Conservation (phyloP, 1,140 invertebrate species). For the Pseudomyrmex cubaensis region DNA sequence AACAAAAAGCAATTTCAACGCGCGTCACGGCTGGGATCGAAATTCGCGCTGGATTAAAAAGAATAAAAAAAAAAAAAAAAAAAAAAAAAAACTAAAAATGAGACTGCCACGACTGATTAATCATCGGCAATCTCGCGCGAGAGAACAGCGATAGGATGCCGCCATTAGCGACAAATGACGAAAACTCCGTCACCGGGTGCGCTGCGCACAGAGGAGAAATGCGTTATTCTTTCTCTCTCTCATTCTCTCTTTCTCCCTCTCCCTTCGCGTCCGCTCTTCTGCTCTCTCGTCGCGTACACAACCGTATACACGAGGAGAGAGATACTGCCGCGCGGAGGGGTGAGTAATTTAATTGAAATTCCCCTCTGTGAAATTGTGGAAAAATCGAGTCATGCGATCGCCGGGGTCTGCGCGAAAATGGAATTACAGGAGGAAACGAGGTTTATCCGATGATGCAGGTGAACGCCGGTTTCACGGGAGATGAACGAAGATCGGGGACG, state of each 20-base stretch:
- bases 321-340: constrained; percentile 48
- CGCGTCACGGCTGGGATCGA: constrained; percentile 44
- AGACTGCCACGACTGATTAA: constrained; percentile 80
- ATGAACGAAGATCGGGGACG: constrained; percentile 60
- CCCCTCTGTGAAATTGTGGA: constrained; percentile 78
- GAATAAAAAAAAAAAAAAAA: constrained; percentile 41
- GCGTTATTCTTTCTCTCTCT: constrained; percentile 59
- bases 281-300: constrained; percentile 18
- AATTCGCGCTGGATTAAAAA: constrained; percentile 40
- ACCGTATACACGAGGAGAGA: constrained; percentile 15
- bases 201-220: constrained; percentile 23
- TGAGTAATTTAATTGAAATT: constrained; percentile 83
- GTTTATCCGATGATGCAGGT: constrained; percentile 80
- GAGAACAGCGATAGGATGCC: constrained; percentile 76
- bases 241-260: constrained; percentile 17
- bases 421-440: constrained; percentile 81
- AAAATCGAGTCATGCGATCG: constrained; percentile 83
- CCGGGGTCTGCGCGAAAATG: constrained; percentile 79
- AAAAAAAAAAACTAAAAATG: constrained; percentile 73
- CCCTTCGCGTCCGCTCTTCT: constrained; percentile 66
- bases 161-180: constrained; percentile 80
- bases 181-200: constrained; percentile 77
- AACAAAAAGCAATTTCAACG: constrained; percentile 60
- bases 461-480: constrained; percentile 71
- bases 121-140: constrained; percentile 80